phyloP scores from a whole-genome alignment of 2,113 vertebrate species.

The Puma concolor region DNA sequence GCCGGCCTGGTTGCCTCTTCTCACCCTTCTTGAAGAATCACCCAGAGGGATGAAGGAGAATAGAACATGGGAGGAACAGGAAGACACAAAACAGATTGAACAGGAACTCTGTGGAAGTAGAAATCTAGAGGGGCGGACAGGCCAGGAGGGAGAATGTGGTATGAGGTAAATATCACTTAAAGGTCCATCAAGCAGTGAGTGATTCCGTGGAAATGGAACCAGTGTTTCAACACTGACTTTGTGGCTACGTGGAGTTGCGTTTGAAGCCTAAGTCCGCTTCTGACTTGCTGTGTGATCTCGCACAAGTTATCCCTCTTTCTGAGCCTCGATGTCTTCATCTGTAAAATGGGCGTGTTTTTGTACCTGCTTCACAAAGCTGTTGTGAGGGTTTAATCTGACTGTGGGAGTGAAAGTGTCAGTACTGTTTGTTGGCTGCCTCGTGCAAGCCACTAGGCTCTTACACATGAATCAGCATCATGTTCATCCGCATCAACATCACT shows the following conservation, averaged over 20 bases:
- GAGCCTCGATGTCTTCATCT: background rate
- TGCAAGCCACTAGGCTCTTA: fast-evolving
- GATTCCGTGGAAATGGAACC: background rate
- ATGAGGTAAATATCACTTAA: background rate
- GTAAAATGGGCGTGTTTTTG: background rate
- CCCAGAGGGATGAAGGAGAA: background rate
- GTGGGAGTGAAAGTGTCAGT: background rate
- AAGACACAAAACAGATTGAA: background rate
- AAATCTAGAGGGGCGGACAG: background rate
- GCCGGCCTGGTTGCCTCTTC: background rate
- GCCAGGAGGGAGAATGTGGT: background rate
- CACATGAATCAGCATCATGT: too few species aligned
- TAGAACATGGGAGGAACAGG: background rate
- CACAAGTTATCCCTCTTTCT: background rate
- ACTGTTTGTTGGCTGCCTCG: background rate
- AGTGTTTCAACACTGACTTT: background rate
- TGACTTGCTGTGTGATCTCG: background rate
- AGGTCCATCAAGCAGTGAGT: background rate
- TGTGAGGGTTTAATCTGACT: background rate
- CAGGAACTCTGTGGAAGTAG: background rate
- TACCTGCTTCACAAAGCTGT: background rate
- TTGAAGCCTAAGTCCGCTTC: background rate
- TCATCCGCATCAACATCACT: background rate
- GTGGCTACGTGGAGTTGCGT: background rate
- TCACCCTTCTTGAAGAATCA: background rate